Conservation (phyloP, 2,888 invertebrate species). For the Pherbina coryleti region DNA sequence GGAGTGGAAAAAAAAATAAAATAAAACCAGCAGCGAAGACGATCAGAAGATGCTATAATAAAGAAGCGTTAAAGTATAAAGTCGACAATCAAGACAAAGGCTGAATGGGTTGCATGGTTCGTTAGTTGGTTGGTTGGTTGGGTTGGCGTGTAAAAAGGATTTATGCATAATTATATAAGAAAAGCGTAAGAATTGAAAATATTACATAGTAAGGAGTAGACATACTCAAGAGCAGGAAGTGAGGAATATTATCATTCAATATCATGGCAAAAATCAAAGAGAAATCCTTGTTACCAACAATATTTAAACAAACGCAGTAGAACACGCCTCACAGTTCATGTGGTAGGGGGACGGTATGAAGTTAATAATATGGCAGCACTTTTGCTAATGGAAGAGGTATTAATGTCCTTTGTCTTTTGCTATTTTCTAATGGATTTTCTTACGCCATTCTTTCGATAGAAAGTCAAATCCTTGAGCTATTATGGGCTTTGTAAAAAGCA, state of each 20-base stretch:
- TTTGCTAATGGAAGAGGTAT: conserved; percentile 16
- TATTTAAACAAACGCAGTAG: background rate
- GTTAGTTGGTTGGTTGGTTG: background rate
- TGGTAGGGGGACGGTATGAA: background rate
- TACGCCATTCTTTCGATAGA: background rate
- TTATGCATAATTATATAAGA: conserved; percentile 43
- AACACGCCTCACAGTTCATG: background rate
- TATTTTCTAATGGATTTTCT: conserved; percentile 38
- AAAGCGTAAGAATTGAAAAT: conserved; percentile 37
- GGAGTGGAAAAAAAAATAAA: conserved; percentile 33
- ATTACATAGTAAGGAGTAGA: background rate
- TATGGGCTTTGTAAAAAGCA: conserved; percentile 34
- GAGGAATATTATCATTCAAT: conserved; percentile 44
- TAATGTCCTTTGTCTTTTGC: conserved; percentile 25
- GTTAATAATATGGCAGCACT: conserved; percentile 30
- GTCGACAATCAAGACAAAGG: background rate
- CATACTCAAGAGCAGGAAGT: background rate
- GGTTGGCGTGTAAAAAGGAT: conserved; percentile 41
- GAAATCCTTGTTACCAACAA: conserved; percentile 15
- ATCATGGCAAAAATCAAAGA: conserved; percentile 33
- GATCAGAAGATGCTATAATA: background rate
- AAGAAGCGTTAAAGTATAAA: no score
- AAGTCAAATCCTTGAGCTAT: background rate
- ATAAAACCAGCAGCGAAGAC: conserved; percentile 41
- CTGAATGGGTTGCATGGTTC: background rate